A percentile compares a stretch with the other conserved stretches of the same genome.
Conservation (phyloP, 2,113 vertebrate genomes). For the Myanophis thanlyinensis region DNA sequence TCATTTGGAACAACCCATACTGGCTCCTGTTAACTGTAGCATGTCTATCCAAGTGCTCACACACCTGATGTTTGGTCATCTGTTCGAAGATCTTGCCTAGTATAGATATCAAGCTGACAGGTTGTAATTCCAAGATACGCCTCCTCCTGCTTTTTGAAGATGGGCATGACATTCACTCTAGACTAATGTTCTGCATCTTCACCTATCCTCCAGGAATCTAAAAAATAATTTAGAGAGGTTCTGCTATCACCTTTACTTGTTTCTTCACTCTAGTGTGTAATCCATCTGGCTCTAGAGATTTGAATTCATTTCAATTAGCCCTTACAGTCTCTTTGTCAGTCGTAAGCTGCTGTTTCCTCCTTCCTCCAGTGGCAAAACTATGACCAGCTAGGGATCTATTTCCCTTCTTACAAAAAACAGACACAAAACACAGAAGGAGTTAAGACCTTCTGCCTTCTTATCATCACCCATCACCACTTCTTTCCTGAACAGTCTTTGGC, state of each 20-base stretch:
- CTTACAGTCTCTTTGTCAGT: neutral
- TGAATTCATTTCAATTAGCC: neutral
- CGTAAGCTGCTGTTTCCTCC: neutral
- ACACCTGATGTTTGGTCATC: neutral
- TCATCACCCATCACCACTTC: neutral
- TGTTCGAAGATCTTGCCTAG: neutral
- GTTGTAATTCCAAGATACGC: neutral
- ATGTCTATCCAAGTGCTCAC: neutral
- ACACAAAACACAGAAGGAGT: neutral
- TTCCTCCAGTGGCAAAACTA: neutral
- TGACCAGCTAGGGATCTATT: neutral
- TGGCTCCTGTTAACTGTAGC: neutral
- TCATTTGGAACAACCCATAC: neutral
- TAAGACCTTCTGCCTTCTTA: neutral
- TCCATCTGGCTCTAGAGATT: neutral
- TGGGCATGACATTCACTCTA: neutral
- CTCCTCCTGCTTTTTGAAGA: neutral
- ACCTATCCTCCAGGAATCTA: neutral
- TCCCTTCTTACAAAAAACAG: neutral
- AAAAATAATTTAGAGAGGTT: neutral
- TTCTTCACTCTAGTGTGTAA: neutral
- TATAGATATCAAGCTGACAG: neutral
- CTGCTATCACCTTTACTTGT: neutral
- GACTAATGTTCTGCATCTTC: neutral
- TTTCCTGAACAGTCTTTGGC: neutral